Evolutionary conservation across 2,797 vertebrate genomes (phyloP).

Genomic region (Peromyscus nudipes): DNA sequence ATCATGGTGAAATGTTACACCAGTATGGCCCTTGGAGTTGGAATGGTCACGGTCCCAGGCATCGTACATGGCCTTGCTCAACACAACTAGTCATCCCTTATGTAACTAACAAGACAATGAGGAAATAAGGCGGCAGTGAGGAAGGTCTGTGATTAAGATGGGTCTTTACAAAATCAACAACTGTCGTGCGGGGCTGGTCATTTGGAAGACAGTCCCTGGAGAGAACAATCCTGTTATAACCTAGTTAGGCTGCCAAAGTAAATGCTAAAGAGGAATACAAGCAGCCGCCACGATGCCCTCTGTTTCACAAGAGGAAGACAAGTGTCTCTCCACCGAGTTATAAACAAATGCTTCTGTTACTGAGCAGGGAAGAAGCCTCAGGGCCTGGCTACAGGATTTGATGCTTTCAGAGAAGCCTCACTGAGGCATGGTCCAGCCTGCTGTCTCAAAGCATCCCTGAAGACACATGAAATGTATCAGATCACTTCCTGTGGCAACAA

Average conservation of each 20-base stretch:
- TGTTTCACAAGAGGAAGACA: slow-evolving; percentile 61
- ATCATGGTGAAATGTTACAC: background rate
- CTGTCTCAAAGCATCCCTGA: background rate
- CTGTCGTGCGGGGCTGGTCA: slow-evolving; percentile 3
- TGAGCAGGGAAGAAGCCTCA: background rate
- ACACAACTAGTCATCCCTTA: background rate
- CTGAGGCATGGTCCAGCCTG: background rate
- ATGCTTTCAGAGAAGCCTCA: background rate
- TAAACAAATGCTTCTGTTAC: slow-evolving; percentile 35
- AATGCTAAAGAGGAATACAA: slow-evolving; percentile 70
- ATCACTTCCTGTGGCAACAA: background rate
- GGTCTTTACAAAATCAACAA: slow-evolving; percentile 17
- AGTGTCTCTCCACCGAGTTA: slow-evolving; percentile 50
- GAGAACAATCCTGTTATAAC: slow-evolving; percentile 63
- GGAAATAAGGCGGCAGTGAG: background rate
- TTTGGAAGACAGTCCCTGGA: background rate
- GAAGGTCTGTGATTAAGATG: background rate
- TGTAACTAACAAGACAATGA: background rate
- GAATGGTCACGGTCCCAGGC: background rate
- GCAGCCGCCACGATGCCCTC: slow-evolving; percentile 59
- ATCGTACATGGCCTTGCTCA: background rate
- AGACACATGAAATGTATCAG: slow-evolving; percentile 2
- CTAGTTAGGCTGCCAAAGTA: slow-evolving; percentile 55
- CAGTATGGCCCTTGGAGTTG: background rate
- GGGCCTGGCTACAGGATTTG: background rate